Conservation (phyloP, 2,888 invertebrate genomes). For the Tineola bisselliella region DNA sequence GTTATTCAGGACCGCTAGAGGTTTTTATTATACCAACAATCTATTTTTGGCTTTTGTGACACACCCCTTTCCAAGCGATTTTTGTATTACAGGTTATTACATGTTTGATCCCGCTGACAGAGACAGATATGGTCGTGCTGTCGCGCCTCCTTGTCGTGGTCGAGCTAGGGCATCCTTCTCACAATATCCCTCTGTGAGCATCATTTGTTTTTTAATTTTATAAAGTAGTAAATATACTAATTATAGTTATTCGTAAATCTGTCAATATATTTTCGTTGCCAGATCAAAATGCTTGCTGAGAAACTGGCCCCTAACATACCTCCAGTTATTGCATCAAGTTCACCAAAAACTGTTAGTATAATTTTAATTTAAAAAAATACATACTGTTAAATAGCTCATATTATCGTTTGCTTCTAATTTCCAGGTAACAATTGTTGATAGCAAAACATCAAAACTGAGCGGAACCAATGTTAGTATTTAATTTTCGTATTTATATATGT, state of each 20-base stretch:
- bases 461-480: not conserved
- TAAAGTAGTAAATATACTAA: not conserved
- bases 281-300: conserved; percentile 36
- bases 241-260: not conserved
- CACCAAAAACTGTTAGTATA: not conserved
- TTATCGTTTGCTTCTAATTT: too few species aligned
- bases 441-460: not conserved
- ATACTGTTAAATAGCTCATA: too few species aligned
- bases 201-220: too few species aligned
- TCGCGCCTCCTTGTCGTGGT: conserved; percentile 49
- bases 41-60: too few species aligned
- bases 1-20: conserved; percentile 48
- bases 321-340: conserved; percentile 22
- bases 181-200: conserved; percentile 45
- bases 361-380: not conserved
- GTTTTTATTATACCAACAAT: too few species aligned
- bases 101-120: conserved; percentile 70
- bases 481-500: not conserved
- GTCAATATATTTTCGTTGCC: conserved; percentile 2
- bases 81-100: conserved; percentile 69
- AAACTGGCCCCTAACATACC: conserved; percentile 44
- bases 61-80: too few species aligned
- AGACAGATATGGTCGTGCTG: conserved; percentile 59
- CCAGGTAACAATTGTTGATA: not conserved
- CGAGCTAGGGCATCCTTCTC: conserved; percentile 49